These are phyloP conservation scores for Hyposoter dolosus DNA, from an alignment of 2,888 invertebrate genomes.

Conservation along the genomic window DNA sequence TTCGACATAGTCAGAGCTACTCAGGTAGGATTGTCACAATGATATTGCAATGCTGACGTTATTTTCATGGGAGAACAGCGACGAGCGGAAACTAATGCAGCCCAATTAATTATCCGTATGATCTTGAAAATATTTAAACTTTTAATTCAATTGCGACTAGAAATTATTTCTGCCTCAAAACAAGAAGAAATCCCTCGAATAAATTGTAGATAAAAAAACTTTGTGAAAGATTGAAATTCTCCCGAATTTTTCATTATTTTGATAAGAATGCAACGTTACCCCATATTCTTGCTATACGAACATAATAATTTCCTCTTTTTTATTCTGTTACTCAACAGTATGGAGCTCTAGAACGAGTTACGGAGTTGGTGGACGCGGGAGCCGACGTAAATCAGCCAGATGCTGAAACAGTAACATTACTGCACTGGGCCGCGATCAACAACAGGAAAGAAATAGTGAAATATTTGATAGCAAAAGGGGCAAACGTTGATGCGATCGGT, in stretches of 20 bases:
- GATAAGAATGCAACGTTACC: background rate
- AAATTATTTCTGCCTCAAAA: background rate
- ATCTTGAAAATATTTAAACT: background rate
- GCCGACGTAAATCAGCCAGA: constrained; percentile 98
- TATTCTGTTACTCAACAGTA: constrained; percentile 86
- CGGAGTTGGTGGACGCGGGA: constrained; percentile 96
- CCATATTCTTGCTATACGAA: background rate
- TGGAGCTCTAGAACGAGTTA: constrained; percentile 93
- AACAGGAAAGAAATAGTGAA: constrained; percentile 97
- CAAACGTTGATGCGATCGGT: constrained; percentile 96
- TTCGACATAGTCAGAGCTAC: constrained; percentile 98
- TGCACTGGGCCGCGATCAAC: constrained; percentile 99
- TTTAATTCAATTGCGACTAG: background rate
- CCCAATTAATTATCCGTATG: background rate
- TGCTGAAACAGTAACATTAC: constrained; percentile 96
- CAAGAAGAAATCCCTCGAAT: background rate
- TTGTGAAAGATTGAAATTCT: too few species aligned
- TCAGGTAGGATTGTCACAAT: constrained; percentile 86
- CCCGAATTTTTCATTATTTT: background rate
- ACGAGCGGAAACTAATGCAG: too few species aligned
- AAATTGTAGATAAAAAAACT: too few species aligned
- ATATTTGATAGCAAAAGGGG: constrained; percentile 94
- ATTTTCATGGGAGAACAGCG: background rate
- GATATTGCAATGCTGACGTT: background rate
- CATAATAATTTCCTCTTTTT: background rate